These are phyloP conservation scores for Lucifuga dentata DNA, from an alignment of 2,113 vertebrate genomes.

Conservation along the genomic window DNA sequence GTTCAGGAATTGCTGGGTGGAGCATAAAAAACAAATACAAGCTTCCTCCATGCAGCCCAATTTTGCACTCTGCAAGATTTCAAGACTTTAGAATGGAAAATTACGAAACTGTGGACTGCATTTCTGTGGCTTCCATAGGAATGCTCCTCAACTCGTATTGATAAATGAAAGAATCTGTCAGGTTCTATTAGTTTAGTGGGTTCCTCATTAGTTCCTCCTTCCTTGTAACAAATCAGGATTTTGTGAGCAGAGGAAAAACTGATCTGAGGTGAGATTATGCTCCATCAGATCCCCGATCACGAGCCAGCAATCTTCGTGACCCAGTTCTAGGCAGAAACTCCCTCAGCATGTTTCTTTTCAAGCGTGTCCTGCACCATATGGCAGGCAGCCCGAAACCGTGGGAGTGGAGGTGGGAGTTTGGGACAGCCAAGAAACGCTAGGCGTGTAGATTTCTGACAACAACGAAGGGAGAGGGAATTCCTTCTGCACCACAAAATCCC, in stretches of 20 bases:
- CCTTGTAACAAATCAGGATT: no score
- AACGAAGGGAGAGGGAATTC: conserved; percentile 37
- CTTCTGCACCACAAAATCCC: not conserved
- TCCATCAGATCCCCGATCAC: not conserved
- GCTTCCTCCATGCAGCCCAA: no score
- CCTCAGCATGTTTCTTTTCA: conserved; percentile 21
- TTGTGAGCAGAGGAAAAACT: conserved; percentile 13
- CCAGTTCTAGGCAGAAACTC: conserved; percentile 63
- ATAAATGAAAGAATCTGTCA: no score
- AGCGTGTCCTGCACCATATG: conserved; percentile 54
- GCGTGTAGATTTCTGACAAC: conserved; percentile 25
- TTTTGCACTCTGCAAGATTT: no score
- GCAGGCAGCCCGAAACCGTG: conserved; percentile 58
- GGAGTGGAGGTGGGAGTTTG: conserved; percentile 52
- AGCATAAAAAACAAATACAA: no score
- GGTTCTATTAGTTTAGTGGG: no score
- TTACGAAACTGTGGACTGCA: no score
- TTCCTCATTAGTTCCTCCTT: no score
- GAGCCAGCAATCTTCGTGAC: conserved; percentile 49
- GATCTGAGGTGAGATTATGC: conserved; percentile 9
- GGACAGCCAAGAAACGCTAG: conserved; percentile 55
- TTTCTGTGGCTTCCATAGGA: no score
- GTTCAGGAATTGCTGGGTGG: no score
- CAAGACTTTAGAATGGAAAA: no score
- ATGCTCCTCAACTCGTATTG: no score